Percentiles rank a stretch among this genome's conserved stretches.
These are phyloP conservation scores for Mesoligia furuncula DNA, from an alignment of 2,888 invertebrate genomes.

Conservation along the genomic window DNA sequence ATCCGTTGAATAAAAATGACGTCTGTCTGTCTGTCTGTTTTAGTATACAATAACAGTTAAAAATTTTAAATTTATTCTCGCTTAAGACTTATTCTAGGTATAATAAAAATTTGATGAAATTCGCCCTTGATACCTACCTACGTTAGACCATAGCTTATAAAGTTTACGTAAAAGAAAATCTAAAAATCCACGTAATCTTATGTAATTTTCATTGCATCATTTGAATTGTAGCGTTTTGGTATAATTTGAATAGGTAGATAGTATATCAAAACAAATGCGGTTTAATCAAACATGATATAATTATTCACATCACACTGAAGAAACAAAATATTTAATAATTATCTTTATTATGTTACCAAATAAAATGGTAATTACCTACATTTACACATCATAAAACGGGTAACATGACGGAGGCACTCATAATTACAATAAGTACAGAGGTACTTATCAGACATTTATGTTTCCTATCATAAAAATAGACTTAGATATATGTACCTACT, in stretches of 20 bases:
- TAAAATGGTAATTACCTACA: constrained; percentile 32
- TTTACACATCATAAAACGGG: constrained; percentile 17
- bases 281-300: not conserved
- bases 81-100: too few relatives aligned
- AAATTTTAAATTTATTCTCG: too few relatives aligned
- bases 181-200: not conserved
- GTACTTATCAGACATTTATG: not conserved
- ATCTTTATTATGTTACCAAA: constrained; percentile 27
- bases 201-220: not conserved
- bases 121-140: too few relatives aligned
- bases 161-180: too few relatives aligned
- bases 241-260: not conserved
- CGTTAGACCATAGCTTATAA: too few relatives aligned
- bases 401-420: not conserved
- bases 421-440: not conserved
- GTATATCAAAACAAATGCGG: not conserved
- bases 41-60: too few relatives aligned
- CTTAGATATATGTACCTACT: not conserved
- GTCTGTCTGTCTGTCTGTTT: too few relatives aligned
- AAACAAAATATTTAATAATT: constrained; percentile 16
- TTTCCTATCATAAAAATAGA: not conserved
- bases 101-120: too few relatives aligned
- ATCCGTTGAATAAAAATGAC: too few relatives aligned
- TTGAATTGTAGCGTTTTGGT: not conserved
- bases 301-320: not conserved